Base-by-base conservation (phyloP, 2,888 invertebrate genomes). In the Drosophila birchii region DNA sequence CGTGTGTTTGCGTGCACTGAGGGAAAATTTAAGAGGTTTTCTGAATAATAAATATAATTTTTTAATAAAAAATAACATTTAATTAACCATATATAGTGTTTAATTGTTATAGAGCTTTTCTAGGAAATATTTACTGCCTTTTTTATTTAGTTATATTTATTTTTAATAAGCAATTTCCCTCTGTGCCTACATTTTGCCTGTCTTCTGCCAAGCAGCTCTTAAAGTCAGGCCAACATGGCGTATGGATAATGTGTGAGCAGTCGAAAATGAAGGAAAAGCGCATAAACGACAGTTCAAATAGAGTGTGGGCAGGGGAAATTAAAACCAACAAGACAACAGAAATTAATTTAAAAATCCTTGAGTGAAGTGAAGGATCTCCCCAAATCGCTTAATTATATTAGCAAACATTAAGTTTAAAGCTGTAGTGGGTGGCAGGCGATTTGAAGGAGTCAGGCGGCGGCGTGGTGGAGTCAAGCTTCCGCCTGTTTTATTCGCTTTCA, bases 301-400 rank as follows among this genome's bases (percentile, higher is more conserved):
- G 23, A 18, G 9, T n/a, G 18, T 29, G 29, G 29, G 23, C 53
- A 62, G 34, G 47, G 53, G 67, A 54, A 45, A 61, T 43, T 53
- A 51, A 70, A 61, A 57, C 62, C 68, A 73, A 68, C 66, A 66
- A 75, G 72, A 72, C 60, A 77, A 76, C 59, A 62, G 70, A 84
- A 78, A 74, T 71, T 79, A 81, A 84, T 87, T 86, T 78, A 81
- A 85, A 81, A 81, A 76, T 76, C 44, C 64, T 64, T 53, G 58
- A 81, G 53, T 49, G 55, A 58, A 58, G 45, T 47, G 54, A 70
- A 59, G 71, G 34, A 41, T 54, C 59, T 29, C 32, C 51, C 51
- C 32, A 75, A 81, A 83, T 80, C 76, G 81, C 77, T 86, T 83
- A 73, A 86, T 86, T 83, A 74, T 78, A 79, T 79, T 72, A 75